Evolutionary conservation across 1,140 invertebrate species (phyloP).

Genomic region (Xylocopa sonorina): DNA sequence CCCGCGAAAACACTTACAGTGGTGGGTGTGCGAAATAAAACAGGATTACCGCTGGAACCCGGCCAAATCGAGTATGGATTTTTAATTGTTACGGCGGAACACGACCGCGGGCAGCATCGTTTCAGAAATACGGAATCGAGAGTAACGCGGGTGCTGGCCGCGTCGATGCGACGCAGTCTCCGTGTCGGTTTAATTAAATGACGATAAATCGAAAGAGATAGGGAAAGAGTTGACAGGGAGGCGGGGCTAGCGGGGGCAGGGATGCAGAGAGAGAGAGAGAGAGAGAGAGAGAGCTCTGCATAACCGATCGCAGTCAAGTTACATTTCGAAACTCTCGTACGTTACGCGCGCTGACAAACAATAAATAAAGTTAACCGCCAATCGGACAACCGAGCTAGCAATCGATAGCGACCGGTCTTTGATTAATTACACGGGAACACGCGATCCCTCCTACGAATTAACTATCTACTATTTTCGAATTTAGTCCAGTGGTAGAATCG

Average conservation of each 20-base stretch:
- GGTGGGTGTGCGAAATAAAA: slow-evolving; percentile 43
- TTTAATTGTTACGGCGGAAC: slow-evolving; percentile 60
- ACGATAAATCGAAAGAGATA: slow-evolving; percentile 33
- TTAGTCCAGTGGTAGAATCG: background rate
- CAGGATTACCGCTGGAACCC: slow-evolving; percentile 51
- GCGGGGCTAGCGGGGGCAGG: background rate
- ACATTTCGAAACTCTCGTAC: slow-evolving; percentile 33
- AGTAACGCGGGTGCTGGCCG: background rate
- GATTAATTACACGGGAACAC: slow-evolving; percentile 49
- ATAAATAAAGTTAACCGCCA: slow-evolving; percentile 54
- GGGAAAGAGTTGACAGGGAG: slow-evolving; percentile 11
- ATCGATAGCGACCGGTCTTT: slow-evolving; percentile 57
- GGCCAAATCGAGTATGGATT: slow-evolving; percentile 66
- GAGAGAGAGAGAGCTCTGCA: background rate
- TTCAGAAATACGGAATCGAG: slow-evolving; percentile 32
- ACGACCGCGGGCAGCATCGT: slow-evolving; percentile 28
- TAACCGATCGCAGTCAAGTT: slow-evolving; percentile 35
- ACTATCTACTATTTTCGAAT: slow-evolving; percentile 30
- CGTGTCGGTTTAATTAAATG: slow-evolving; percentile 49
- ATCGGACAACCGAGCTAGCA: slow-evolving; percentile 41
- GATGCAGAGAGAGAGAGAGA: too few relatives aligned
- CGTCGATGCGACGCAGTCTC: slow-evolving; percentile 9
- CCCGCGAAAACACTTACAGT: slow-evolving; percentile 23
- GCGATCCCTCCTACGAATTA: slow-evolving; percentile 45
- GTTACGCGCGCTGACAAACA: slow-evolving; percentile 46